These are phyloP conservation scores for Neolamprologus brichardi DNA, from an alignment of 2,113 vertebrate genomes.

Conservation along the genomic window DNA sequence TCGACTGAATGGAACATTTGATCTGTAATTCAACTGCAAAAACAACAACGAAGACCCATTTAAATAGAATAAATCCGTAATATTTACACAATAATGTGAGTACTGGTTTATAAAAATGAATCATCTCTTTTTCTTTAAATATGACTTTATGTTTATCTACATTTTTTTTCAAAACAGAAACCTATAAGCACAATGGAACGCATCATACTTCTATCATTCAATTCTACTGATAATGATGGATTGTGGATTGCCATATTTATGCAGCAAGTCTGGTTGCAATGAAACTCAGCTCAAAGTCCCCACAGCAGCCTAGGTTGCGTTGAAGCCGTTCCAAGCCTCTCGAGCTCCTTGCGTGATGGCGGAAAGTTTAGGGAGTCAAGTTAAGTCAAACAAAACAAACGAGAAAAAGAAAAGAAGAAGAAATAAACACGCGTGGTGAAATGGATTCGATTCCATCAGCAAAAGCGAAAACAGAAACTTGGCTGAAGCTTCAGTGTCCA, in stretches of 20 bases:
- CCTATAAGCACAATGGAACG: slow-evolving; percentile 71
- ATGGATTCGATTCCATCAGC: slow-evolving; percentile 47
- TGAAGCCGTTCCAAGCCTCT: slow-evolving; percentile 41
- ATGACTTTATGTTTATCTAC: slow-evolving; percentile 75
- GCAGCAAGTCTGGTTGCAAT: slow-evolving; percentile 64
- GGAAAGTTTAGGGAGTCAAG: slow-evolving; percentile 40
- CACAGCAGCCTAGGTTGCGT: slow-evolving; percentile 32
- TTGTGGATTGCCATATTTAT: slow-evolving; percentile 70
- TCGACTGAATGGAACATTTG: slow-evolving; percentile 53
- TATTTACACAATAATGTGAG: slow-evolving; percentile 75
- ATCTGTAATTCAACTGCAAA: slow-evolving; percentile 75
- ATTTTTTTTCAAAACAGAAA: slow-evolving; percentile 67
- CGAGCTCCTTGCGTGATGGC: slow-evolving; percentile 39
- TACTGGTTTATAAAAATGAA: slow-evolving; percentile 74
- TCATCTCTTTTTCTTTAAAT: slow-evolving; percentile 67
- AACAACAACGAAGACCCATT: slow-evolving; percentile 75
- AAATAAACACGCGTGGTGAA: slow-evolving; percentile 7
- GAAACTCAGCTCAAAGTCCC: slow-evolving; percentile 52
- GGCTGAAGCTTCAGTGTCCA: slow-evolving; percentile 33
- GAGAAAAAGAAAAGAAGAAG: neutral
- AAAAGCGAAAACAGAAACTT: slow-evolving; percentile 42
- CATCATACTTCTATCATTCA: slow-evolving; percentile 70
- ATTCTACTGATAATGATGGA: slow-evolving; percentile 66
- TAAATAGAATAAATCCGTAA: slow-evolving; percentile 74
- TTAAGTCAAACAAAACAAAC: neutral